phyloP scores from a whole-genome alignment of 2,797 vertebrate genomes.

The Todus mexicanus region DNA sequence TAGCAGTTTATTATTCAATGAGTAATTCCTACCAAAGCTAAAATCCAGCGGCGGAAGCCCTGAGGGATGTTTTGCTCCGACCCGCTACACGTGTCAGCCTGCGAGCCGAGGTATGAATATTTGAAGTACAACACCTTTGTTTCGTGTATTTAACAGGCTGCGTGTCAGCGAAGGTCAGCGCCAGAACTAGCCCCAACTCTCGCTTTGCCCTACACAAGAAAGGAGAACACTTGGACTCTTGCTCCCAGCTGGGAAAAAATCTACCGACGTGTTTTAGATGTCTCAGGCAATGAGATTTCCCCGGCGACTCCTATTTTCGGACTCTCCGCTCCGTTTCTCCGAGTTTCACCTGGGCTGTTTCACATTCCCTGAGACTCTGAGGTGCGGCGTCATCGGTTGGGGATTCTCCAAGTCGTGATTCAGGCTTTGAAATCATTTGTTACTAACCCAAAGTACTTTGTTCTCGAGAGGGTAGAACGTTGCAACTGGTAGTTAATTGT shows the following conservation, averaged over 20 bases:
- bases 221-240: background rate
- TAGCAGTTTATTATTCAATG: slow-evolving; percentile 38
- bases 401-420: background rate
- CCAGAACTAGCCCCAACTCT: background rate
- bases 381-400: accelerated
- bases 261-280: accelerated
- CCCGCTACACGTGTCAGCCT: slow-evolving; percentile 14
- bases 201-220: accelerated
- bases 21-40: background rate
- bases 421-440: background rate
- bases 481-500: background rate
- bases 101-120: slow-evolving; percentile 39
- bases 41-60: slow-evolving; percentile 17
- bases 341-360: background rate
- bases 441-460: background rate
- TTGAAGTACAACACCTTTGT: background rate
- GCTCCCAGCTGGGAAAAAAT: background rate
- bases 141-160: too few relatives aligned
- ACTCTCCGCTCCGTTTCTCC: background rate
- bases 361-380: background rate
- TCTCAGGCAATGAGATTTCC: background rate
- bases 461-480: background rate
- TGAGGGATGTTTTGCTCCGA: slow-evolving; percentile 30
- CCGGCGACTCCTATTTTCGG: background rate
- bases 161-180: background rate